phyloP scores from a whole-genome alignment of 2,888 invertebrate species.

The Oscheius sp. region DNA sequence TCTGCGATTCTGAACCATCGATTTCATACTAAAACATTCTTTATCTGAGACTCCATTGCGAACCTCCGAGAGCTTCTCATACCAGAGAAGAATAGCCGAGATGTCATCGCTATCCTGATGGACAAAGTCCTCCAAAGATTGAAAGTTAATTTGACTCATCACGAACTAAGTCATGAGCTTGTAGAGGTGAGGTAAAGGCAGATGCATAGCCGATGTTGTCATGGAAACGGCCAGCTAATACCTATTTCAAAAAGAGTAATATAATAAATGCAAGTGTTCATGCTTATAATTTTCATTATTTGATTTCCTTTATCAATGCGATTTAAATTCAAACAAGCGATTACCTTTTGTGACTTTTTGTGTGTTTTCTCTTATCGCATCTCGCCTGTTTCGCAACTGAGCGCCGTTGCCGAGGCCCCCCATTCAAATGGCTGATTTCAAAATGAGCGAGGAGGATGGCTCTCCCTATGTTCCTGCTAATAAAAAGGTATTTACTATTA shows the following conservation, averaged over 20 bases:
- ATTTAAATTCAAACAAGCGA: too few species aligned
- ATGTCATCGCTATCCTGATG: constrained; percentile 20
- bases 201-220: too few species aligned
- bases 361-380: not conserved
- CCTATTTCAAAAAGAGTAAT: too few species aligned
- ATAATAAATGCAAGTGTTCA: too few species aligned
- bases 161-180: too few species aligned
- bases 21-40: constrained; percentile 52
- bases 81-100: constrained; percentile 28
- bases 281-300: too few species aligned
- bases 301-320: too few species aligned
- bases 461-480: not conserved
- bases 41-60: too few species aligned
- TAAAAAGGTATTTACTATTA: not conserved
- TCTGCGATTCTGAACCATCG: constrained; percentile 47
- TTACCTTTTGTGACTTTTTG: not conserved
- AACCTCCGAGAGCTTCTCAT: constrained; percentile 31
- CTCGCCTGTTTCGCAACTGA: not conserved
- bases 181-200: too few species aligned
- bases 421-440: not conserved
- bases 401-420: not conserved
- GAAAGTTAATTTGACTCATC: constrained; percentile 25
- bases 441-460: not conserved
- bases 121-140: constrained; percentile 27
- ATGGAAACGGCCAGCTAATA: too few species aligned